phyloP scores from a whole-genome alignment of 2,888 invertebrate species.

The Spodoptera exigua region DNA sequence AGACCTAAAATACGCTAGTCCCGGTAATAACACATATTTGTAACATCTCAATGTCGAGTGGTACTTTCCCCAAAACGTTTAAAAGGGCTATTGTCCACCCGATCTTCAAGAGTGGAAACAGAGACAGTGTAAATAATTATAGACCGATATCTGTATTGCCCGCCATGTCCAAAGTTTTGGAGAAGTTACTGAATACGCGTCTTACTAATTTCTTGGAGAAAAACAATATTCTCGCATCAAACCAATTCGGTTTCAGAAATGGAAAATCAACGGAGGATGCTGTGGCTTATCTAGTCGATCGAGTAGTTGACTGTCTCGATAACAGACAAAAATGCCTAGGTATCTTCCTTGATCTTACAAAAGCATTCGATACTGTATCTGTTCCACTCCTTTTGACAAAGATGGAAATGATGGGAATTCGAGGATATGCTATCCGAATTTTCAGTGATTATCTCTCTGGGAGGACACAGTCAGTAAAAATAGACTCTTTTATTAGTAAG shows the following conservation, averaged over 20 bases:
- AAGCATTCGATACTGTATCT: too few species aligned
- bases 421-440: background rate
- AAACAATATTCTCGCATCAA: constrained; percentile 16
- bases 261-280: too few species aligned
- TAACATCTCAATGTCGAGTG: constrained; percentile 21
- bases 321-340: constrained; percentile 1
- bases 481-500: background rate
- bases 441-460: background rate
- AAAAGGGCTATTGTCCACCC: constrained; percentile 24
- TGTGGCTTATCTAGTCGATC: background rate
- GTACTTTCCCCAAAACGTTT: constrained; percentile 23
- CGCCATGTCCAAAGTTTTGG: too few species aligned
- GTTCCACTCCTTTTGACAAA: too few species aligned
- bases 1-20: constrained; percentile 14
- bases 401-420: background rate
- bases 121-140: too few species aligned
- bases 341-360: background rate
- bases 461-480: background rate
- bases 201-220: constrained; percentile 15
- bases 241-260: constrained; percentile 29
- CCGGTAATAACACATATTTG: constrained; percentile 19
- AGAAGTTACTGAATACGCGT: constrained; percentile 30
- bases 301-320: background rate
- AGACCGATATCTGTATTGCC: too few species aligned
- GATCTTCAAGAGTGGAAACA: too few species aligned